phyloP scores from a whole-genome alignment of 35 echinoderm and acorn worm species.

The Apostichopus californicus region DNA sequence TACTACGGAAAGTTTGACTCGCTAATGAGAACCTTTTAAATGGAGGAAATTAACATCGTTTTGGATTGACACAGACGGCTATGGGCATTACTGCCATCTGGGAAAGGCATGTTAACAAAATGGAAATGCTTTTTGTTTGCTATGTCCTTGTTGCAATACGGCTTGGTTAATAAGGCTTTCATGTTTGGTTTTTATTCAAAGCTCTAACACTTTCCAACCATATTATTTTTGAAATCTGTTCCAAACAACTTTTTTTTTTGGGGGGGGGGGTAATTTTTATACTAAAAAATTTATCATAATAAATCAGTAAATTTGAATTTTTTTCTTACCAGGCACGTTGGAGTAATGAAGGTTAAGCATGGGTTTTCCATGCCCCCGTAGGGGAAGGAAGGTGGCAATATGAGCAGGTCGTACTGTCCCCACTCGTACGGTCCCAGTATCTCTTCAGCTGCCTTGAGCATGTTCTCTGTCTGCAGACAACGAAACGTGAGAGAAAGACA shows the following conservation, averaged over 20 bases:
- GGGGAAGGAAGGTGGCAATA: conserved; percentile 90
- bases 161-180: background rate
- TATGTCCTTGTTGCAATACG: no score
- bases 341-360: conserved; percentile 93
- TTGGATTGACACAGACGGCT: no score
- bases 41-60: no score
- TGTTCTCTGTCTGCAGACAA: conserved; percentile 79
- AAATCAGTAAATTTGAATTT: background rate
- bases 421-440: conserved; percentile 82
- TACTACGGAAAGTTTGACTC: no score
- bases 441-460: conserved; percentile 75
- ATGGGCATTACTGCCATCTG: no score
- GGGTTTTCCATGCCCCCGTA: conserved; percentile 98
- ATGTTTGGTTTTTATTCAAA: background rate
- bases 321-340: conserved; percentile 75
- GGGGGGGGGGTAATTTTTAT: background rate
- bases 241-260: background rate
- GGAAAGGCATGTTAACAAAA: no score
- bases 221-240: background rate
- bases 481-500: background rate
- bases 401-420: conserved; percentile 92
- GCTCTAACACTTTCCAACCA: background rate
- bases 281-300: background rate
- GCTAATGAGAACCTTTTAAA: no score
- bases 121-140: no score